These are phyloP conservation scores for Eleginops maclovinus DNA, from an alignment of 2,113 vertebrate genomes.

Conservation along the genomic window DNA sequence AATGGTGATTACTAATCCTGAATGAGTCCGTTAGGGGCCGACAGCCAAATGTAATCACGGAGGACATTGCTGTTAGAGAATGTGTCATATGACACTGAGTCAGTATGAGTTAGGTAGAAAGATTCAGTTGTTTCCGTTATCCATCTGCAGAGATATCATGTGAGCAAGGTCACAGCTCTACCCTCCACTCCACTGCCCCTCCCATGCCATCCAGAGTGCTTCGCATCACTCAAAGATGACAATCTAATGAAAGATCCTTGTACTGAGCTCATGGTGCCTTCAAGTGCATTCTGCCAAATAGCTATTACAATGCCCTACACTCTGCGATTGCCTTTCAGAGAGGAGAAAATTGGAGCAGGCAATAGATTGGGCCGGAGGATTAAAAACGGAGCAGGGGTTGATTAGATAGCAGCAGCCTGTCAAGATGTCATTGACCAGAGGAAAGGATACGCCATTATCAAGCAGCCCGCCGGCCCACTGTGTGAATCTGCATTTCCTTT, in stretches of 20 bases:
- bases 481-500: conserved; percentile 17
- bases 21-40: conserved; percentile 14
- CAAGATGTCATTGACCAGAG: conserved; percentile 62
- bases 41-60: conserved; percentile 11
- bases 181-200: conserved; percentile 19
- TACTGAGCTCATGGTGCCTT: conserved; percentile 63
- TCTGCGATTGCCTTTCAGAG: conserved; percentile 69
- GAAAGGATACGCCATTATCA: conserved; percentile 25
- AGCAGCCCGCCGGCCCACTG: neutral
- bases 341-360: conserved; percentile 69
- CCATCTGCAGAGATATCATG: conserved; percentile 48
- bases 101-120: neutral
- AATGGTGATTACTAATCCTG: conserved; percentile 5
- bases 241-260: conserved; percentile 67
- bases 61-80: conserved; percentile 10
- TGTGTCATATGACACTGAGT: conserved; percentile 1
- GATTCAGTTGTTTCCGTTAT: conserved; percentile 25
- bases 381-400: conserved; percentile 49
- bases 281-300: conserved; percentile 70
- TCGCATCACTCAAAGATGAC: conserved; percentile 68
- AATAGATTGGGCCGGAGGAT: conserved; percentile 65
- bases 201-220: conserved; percentile 42
- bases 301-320: conserved; percentile 70
- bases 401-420: conserved; percentile 65
- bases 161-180: conserved; percentile 47